A percentile compares a stretch with the other conserved stretches of the same genome.
These are phyloP conservation scores for Morelia viridis DNA, from an alignment of 2,797 vertebrate species.

Conservation along the genomic window DNA sequence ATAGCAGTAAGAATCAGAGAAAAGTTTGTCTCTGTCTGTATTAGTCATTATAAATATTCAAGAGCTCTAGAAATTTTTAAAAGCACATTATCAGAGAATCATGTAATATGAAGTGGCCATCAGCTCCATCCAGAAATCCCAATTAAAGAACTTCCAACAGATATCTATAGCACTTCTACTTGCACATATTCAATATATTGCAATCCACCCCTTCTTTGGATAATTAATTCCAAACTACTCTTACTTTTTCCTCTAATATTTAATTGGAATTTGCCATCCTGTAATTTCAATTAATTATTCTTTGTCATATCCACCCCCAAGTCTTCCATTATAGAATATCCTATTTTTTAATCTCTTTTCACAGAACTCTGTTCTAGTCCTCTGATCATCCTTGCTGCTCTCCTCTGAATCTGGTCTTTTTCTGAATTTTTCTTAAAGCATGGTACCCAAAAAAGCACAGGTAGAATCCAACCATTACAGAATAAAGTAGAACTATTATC, in stretches of 20 bases:
- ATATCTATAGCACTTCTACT: not conserved
- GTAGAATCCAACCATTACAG: not conserved
- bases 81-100: not conserved
- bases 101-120: not conserved
- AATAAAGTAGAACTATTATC: not conserved
- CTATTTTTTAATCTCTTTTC: not conserved
- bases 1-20: not conserved
- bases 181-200: not conserved
- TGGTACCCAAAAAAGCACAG: not conserved
- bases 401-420: not conserved
- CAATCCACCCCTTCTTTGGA: not conserved
- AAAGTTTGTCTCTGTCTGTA: not conserved
- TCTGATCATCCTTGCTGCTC: not conserved
- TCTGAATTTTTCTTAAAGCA: not conserved
- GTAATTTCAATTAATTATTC: not conserved
- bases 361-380: not conserved
- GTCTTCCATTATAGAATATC: not conserved
- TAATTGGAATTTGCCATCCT: not conserved
- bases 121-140: not conserved
- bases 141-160: not conserved
- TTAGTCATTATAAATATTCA: not conserved
- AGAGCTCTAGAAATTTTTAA: not conserved
- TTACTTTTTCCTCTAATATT: not conserved
- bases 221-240: not conserved
- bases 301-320: not conserved